Percentiles rank a stretch among this genome's conserved stretches.
Conservation (phyloP, 2,797 vertebrate species). For the Rhyacichthys aspro region DNA sequence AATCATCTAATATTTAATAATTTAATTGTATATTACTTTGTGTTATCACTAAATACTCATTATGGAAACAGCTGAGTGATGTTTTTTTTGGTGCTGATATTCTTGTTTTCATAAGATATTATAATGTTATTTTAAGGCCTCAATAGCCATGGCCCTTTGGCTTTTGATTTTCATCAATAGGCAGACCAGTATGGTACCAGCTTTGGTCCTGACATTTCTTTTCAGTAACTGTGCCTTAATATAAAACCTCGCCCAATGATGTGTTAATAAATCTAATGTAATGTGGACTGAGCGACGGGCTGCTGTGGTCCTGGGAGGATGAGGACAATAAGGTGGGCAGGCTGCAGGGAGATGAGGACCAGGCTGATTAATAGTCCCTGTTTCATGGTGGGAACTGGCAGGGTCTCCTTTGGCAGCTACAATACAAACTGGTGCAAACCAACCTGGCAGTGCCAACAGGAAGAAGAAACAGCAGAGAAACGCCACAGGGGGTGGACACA, state of each 20-base stretch:
- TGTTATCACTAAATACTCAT: too few species aligned
- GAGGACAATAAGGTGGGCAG: constrained; percentile 21
- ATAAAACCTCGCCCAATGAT: background rate
- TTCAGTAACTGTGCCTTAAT: constrained; percentile 5
- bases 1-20: too few species aligned
- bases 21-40: too few species aligned
- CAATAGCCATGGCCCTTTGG: background rate
- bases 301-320: background rate
- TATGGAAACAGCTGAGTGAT: too few species aligned
- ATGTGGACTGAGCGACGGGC: background rate
- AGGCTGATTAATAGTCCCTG: constrained; percentile 24
- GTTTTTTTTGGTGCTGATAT: too few species aligned
- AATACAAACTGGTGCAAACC: constrained; percentile 35
- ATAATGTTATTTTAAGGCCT: background rate
- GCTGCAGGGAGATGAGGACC: background rate
- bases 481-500: constrained; percentile 10
- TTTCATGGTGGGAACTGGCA: constrained; percentile 22
- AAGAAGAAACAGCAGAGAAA: constrained; percentile 20
- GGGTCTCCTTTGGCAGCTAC: constrained; percentile 39
- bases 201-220: background rate
- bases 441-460: constrained; percentile 45
- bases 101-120: too few species aligned
- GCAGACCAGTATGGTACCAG: background rate
- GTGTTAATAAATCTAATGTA: constrained; percentile 5
- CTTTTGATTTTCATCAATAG: background rate